Evolutionary conservation across 2,888 invertebrate species (phyloP), one percentile per base, ranked within the genome.

Genomic region (Lucinisca nassula): DNA sequence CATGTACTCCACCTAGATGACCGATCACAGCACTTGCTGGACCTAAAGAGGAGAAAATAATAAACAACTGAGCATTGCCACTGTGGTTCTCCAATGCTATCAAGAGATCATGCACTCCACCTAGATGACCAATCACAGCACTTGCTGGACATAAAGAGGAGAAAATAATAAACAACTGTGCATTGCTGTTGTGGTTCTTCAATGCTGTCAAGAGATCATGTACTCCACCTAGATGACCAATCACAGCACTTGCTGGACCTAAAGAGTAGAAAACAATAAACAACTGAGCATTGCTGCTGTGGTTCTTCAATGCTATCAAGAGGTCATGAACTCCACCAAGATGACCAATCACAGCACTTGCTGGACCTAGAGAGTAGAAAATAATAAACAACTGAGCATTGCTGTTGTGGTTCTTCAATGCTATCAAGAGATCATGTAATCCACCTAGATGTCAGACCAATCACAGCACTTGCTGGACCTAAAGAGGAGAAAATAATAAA

Each of bases 311-410:
- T 24, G 95, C 94, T 17, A 61, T 79, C 76, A 95, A 84, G 0
- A 95, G 88, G 73, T 94, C 92, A 58, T 93, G 90, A 10, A 96
- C 90, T 37, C 94, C 95, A n/a, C 94, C 95, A 35, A 92, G 86
- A 35, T 92, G 90, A 27, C 95, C 95, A 24, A 95, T 94, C 21
- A 93, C 76, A 51, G 92, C 91, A 12, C 94, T 90, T 4, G 95
- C 94, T 32, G 70, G 76, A 74, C 92, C 95, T 95, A 82, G 2
- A 85, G n/a, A n/a, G n/a, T n/a, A n/a, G 2, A 38, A 72, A 30
- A 40, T 1, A 35, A 38, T 72, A n/a, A 6, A 12, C 6, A 55
- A 14, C 14, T 95, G 85, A 10, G 92, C 88, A 82, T 95, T 90
- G 73, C 91, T 89, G 0, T 88, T 83, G 79, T 93, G 92, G 10